Evolutionary conservation across 2,113 vertebrate species (phyloP), one percentile per base, ranked within the genome.

Genomic region (Brachypodius melanocephalos): DNA sequence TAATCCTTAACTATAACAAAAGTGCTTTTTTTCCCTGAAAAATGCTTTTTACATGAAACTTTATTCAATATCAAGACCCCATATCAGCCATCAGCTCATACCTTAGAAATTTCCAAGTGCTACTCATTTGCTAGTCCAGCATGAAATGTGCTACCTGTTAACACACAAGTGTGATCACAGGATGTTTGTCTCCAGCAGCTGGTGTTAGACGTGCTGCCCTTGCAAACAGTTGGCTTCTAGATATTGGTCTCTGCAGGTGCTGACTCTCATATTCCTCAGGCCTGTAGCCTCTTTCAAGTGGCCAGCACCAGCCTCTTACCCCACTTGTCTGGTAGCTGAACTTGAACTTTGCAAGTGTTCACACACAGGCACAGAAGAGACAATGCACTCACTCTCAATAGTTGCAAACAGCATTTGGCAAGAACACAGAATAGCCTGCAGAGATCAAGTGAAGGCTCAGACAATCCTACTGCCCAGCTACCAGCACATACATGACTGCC

Each of bases 401-500:
- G 40, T 0, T 77, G 22, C 36, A 77, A 51, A 77, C 0, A 61
- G 32, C 66, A 65, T 15, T 43, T 73, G 72, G 11, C 5, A 88
- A 42, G 20, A 65, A 42, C 3, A 46, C 1, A 77, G 26, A 24
- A 42, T 0, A 73, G 25, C 9, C 45, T 34, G 32, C 43, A 67
- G 61, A 15, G 74, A 65, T 10, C 34, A 61, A 34, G 32, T 18
- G 5, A 45, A 24, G 43, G 69, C 38, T 80, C 49, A 31, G 38
- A 54, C 17, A 22, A 85, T 22, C 19, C 36, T 12, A 49, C 48
- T 55, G n/a, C 79, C 26, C 49, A 73, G 22, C 31, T 26, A 67
- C 8, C 11, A 14, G 36, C 25, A 28, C 3, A 1, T 6, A 45
- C 0, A 2, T 17, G 22, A 74, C 29, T 55, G 10, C 5, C 16